phyloP scores from a whole-genome alignment of 2,888 invertebrate genomes.

The Mantis religiosa region DNA sequence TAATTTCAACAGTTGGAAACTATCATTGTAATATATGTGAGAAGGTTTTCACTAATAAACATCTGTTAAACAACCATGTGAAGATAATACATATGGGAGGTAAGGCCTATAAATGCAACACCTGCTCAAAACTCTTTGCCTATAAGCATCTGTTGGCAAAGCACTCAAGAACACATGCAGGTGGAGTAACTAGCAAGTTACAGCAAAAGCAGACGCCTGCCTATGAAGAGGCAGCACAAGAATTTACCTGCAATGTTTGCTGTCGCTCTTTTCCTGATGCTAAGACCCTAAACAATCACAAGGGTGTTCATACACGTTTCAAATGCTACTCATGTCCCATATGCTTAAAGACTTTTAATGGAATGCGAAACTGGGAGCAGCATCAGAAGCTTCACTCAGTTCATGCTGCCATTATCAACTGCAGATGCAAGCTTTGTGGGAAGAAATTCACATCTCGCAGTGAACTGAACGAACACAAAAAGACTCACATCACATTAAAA shows the following conservation, averaged over 20 bases:
- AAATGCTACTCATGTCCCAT: conserved; percentile 16
- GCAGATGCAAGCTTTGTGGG: conserved; percentile 60
- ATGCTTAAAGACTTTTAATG: conserved; percentile 22
- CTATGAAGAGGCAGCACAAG: background rate
- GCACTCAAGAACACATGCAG: conserved; percentile 8
- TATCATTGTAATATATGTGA: conserved; percentile 15
- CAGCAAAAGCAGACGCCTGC: background rate
- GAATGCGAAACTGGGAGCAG: conserved; percentile 17
- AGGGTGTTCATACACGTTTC: conserved; percentile 24
- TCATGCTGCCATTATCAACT: conserved; percentile 35
- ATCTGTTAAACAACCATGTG: conserved; percentile 7
- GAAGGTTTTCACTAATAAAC: conserved; percentile 15
- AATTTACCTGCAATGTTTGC: conserved; percentile 20
- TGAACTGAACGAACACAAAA: conserved; percentile 62
- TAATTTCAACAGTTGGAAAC: background rate
- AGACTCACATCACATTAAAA: conserved; percentile 62
- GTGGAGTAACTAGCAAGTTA: background rate
- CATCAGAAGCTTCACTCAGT: conserved; percentile 16
- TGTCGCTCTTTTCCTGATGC: conserved; percentile 10
- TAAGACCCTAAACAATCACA: conserved; percentile 20
- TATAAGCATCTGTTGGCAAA: conserved; percentile 2
- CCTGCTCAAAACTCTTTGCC: conserved; percentile 19
- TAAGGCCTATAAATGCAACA: conserved; percentile 18
- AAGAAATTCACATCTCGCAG: conserved; percentile 57
- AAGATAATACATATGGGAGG: conserved; percentile 21